Evolutionary conservation across 2,888 invertebrate species (phyloP), one percentile per base, ranked within the genome.

Genomic region (Ecliptopera silaceata): DNA sequence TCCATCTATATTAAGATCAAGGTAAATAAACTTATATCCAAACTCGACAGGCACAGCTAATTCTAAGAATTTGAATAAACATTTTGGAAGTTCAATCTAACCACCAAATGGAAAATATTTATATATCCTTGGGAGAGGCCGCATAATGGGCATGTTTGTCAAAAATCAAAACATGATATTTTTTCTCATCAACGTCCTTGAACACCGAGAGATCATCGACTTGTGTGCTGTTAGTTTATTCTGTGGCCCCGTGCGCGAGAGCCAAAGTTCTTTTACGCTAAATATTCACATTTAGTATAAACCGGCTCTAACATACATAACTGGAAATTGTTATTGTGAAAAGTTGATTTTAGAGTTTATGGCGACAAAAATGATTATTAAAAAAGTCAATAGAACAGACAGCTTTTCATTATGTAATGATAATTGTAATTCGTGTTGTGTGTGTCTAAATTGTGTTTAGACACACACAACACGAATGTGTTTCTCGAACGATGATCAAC

Each of bases 111-210:
- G 18, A 47, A 53, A 49, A 46, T 22, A 29, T 34, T 42, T 10
- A 50, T 38, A 36, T 36, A 58, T 53, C 41, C 39, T 38, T 54
- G 38, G 57, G 56, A 54, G 62, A 43, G 63, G 59, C 63, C 62
- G 43, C 54, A 29, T 56, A 49, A 59, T 57, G 34, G 48, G 42
- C 41, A 48, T 64, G 56, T 60, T 64, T 63, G 63, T 48, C 59
- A 66, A 52, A 62, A 48, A 39, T 39, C 11, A 38, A 26, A 60
- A 61, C 48, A 51, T 55, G 43, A 49, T 36, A 43, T 57, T 59
- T 58, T 50, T 39, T 53, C 54, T 42, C 62, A 59, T 63, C 43
- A 54, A n/a, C 65, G 79, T 70, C 78, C 78, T 78, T 78, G 79
- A 66, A 65, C 61, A 44, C 49, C 44, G 50, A 43, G 56, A 69